Conservation (phyloP, 2,888 invertebrate species). For the Catocala fraxini region DNA sequence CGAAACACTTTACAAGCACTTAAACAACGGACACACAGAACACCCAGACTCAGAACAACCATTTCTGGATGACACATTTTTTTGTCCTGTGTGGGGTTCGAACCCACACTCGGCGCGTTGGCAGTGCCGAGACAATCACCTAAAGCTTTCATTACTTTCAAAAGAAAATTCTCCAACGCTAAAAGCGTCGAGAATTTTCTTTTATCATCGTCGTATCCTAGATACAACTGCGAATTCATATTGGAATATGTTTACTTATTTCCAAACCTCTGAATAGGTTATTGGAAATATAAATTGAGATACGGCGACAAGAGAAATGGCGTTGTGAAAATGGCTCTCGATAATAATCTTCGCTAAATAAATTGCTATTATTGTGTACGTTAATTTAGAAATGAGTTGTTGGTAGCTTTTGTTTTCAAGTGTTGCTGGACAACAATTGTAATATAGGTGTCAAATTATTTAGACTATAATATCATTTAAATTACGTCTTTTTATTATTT, state of each 20-base stretch:
- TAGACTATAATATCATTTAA: not conserved
- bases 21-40: too few species aligned
- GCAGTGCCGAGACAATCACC: too few species aligned
- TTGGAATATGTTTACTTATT: slow-evolving; percentile 17
- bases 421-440: slow-evolving; percentile 5
- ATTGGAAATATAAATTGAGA: slow-evolving; percentile 57
- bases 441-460: not conserved
- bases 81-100: too few species aligned
- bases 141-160: too few species aligned
- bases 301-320: slow-evolving; percentile 51
- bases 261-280: slow-evolving; percentile 46
- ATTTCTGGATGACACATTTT: too few species aligned
- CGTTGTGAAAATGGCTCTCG: slow-evolving; percentile 44
- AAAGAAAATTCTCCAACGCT: too few species aligned
- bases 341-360: slow-evolving; percentile 45
- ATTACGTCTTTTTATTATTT: not conserved
- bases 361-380: slow-evolving; percentile 30
- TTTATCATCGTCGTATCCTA: too few species aligned
- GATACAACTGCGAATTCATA: not conserved
- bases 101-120: too few species aligned
- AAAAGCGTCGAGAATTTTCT: too few species aligned
- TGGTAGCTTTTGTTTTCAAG: slow-evolving; percentile 1
- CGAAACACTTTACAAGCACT: too few species aligned
- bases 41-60: too few species aligned
- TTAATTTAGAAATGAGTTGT: slow-evolving; percentile 29